Evolutionary conservation across 2,113 vertebrate genomes (phyloP).

Genomic region (Vombatus ursinus): DNA sequence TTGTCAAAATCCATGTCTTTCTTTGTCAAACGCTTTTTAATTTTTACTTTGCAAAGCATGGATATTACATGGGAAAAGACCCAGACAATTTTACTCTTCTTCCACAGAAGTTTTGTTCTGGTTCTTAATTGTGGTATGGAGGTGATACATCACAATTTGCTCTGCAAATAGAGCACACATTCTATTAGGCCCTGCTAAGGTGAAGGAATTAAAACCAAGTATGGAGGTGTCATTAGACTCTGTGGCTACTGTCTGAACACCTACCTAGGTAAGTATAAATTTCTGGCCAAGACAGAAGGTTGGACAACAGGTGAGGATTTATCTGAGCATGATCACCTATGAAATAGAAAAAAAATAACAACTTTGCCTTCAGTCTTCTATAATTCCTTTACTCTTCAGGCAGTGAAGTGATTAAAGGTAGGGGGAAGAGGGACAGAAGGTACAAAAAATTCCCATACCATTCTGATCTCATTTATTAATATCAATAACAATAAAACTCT

Average conservation of each 20-base stretch:
- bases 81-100: not conserved
- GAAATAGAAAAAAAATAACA: not conserved
- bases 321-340: not conserved
- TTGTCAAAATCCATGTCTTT: conserved; percentile 4
- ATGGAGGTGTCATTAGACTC: not conserved
- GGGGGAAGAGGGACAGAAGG: not conserved
- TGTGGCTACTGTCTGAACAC: not conserved
- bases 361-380: not conserved
- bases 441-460: not conserved
- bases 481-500: not conserved
- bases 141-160: not conserved
- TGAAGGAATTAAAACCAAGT: not conserved
- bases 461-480: not conserved
- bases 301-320: not conserved
- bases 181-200: not conserved
- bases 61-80: not conserved
- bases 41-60: conserved; percentile 31
- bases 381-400: not conserved
- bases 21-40: conserved; percentile 1
- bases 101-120: not conserved
- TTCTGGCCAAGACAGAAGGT: not conserved
- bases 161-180: not conserved
- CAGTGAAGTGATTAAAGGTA: not conserved
- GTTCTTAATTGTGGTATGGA: not conserved
- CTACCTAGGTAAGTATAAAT: not conserved